Base-by-base conservation (phyloP, 2,113 vertebrate species). In the Tachycineta bicolor region DNA sequence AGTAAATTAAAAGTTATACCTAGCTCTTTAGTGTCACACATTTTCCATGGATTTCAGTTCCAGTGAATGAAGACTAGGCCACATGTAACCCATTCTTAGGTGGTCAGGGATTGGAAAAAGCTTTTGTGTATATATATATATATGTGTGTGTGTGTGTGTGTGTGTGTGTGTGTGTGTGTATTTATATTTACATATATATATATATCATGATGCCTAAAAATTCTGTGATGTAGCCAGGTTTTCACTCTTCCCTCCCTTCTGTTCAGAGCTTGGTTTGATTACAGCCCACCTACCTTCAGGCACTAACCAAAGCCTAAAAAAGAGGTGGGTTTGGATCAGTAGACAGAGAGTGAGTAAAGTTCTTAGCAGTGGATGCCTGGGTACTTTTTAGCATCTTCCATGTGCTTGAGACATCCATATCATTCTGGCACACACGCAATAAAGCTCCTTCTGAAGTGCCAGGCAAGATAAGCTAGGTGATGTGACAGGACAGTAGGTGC, bases 361-460 rank as follows among this genome's bases (percentile, higher is more conserved):
- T 41, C 15, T 37, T 44, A 26, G 16, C 14, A 17, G 9, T 20
- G 6, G 15, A 0, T 63, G 6, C 21, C 33, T 63, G 28, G 4
- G 8, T 43, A 1, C 56, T 39, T 64, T 79, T 52, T 68, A 12
- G 16, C 44, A 29, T 10, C 21, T 64, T 19, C 14, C 10, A 41
- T 1, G 1, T 49, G 15, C 14, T 8, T 63, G 44, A 59, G 39
- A 52, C 12, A 47, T 21, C 37, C 14, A 2, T 20, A 56, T 43
- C 10, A 29, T 37, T 39, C 43, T 37, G 14, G 12, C 9, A 59
- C 2, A 19, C 2, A 3, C 1, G 0, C 6, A 71, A 4, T 29
- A 21, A 68, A 62, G 11, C 4, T 59, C 26, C 8, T 55, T 39
- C 10, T 73, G 41, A 92, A 68, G 19, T 41, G 3, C 9, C 56